These are phyloP conservation scores for Heterocephalus glaber DNA, from an alignment of 2,113 vertebrate species.

Conservation along the genomic window DNA sequence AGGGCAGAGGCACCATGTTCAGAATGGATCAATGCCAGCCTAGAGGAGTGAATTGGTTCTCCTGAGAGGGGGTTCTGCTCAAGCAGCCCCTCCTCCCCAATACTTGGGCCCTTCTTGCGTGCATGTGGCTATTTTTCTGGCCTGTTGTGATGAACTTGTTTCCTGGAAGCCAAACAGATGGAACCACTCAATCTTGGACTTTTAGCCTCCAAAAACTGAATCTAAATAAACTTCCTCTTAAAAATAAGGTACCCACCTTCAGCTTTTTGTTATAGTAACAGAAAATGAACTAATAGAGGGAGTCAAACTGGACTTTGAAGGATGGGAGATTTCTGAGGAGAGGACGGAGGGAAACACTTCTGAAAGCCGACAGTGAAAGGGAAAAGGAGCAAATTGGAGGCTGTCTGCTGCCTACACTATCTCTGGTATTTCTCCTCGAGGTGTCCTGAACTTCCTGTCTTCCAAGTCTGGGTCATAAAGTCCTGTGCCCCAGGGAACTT, in stretches of 20 bases:
- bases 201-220: neutral
- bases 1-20: neutral
- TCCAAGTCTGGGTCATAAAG: neutral
- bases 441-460: slow-evolving; percentile 17
- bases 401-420: neutral
- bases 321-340: neutral
- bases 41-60: neutral
- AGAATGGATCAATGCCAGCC: neutral
- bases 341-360: neutral
- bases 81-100: neutral
- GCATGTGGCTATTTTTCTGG: neutral
- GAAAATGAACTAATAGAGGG: neutral
- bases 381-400: neutral
- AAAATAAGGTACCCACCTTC: neutral
- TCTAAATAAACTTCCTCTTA: neutral
- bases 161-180: neutral
- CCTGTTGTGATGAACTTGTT: neutral
- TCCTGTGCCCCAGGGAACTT: neutral
- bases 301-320: neutral
- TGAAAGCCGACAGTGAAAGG: neutral
- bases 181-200: neutral
- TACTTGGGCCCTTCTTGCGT: neutral
- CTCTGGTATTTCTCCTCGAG: slow-evolving; percentile 42
- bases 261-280: neutral
- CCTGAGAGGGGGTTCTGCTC: neutral